Evolutionary conservation across 2,888 invertebrate species (phyloP).

Genomic region (Dryobotodes eremita): DNA sequence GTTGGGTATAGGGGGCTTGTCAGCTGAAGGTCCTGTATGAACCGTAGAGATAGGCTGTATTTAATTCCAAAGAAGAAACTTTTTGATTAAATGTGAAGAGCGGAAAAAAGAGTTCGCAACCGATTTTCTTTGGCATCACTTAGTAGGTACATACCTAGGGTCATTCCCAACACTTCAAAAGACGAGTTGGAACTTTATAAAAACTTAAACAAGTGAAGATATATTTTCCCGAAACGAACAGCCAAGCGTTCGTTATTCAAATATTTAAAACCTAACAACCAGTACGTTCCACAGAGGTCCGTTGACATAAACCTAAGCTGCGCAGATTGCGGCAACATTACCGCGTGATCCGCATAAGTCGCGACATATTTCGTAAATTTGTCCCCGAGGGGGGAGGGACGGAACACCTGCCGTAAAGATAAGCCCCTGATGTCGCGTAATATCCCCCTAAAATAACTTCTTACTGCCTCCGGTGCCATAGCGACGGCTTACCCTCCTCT

Average conservation of each 20-base stretch:
- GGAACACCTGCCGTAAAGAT: conserved; percentile 91
- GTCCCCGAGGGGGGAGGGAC: conserved; percentile 80
- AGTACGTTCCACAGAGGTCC: conserved; percentile 43
- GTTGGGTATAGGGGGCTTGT: neutral
- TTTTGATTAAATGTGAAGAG: neutral
- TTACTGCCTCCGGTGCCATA: conserved; percentile 89
- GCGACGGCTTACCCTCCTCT: conserved; percentile 81
- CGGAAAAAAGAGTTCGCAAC: neutral
- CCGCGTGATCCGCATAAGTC: conserved; percentile 87
- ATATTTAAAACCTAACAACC: conserved; percentile 50
- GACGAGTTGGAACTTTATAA: neutral
- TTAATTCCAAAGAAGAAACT: neutral
- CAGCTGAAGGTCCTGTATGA: neutral
- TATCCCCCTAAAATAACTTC: conserved; percentile 90
- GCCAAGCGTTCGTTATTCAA: neutral
- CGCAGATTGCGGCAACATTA: conserved; percentile 71
- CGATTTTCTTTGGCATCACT: neutral
- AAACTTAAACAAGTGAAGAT: neutral
- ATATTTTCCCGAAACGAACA: neutral
- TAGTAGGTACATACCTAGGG: neutral
- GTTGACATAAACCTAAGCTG: conserved; percentile 66
- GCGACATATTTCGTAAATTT: conserved; percentile 89
- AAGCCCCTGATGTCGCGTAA: conserved; percentile 89
- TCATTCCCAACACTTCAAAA: neutral
- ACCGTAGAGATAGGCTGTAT: neutral